These are phyloP conservation scores for Geococcyx californianus DNA, from an alignment of 2,113 vertebrate genomes.

Conservation along the genomic window DNA sequence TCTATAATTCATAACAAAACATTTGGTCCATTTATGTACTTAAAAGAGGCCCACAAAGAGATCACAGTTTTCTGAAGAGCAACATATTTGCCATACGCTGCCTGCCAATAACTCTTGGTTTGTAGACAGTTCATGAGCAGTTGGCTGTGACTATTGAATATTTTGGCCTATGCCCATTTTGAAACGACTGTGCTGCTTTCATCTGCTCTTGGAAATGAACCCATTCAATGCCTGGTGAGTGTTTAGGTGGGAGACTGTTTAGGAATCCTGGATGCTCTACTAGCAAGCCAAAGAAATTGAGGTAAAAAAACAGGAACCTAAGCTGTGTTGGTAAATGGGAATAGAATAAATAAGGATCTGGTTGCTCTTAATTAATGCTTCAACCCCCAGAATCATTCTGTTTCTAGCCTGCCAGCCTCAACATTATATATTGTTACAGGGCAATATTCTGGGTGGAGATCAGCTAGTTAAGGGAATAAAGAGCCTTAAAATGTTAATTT, in stretches of 20 bases:
- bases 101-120: slow-evolving; percentile 45
- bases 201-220: slow-evolving; percentile 27
- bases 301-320: neutral
- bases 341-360: neutral
- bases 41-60: slow-evolving; percentile 29
- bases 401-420: neutral
- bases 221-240: neutral
- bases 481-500: slow-evolving; percentile 32
- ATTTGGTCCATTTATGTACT: slow-evolving; percentile 25
- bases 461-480: neutral
- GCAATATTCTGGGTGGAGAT: neutral
- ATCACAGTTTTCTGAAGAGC: slow-evolving; percentile 41
- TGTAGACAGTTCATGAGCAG: slow-evolving; percentile 35
- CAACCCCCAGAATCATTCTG: neutral
- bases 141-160: slow-evolving; percentile 2
- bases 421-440: neutral
- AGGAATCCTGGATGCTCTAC: neutral
- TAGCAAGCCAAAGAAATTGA: neutral
- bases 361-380: neutral
- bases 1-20: slow-evolving; percentile 17
- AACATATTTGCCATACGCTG: slow-evolving; percentile 29
- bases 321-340: neutral
- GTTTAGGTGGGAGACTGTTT: slow-evolving; percentile 2
- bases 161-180: slow-evolving; percentile 58
- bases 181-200: slow-evolving; percentile 13